Evolutionary conservation across 2,113 vertebrate species (phyloP).

Genomic region (Lota lota): DNA sequence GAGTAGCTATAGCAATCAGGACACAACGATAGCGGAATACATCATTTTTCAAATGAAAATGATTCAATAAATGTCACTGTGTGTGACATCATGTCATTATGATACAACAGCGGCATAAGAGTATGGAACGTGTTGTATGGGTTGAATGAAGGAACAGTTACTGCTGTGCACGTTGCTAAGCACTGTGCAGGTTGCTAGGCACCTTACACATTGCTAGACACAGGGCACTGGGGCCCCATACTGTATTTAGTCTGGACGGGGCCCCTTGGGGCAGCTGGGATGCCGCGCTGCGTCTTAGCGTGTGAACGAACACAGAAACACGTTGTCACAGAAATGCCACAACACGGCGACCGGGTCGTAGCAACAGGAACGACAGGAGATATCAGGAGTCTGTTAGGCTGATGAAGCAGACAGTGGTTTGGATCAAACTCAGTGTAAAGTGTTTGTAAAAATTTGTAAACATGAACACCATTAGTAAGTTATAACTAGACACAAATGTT

Average conservation of each 20-base stretch:
- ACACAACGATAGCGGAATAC: too few species aligned
- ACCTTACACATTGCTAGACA: not conserved
- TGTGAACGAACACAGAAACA: conserved; percentile 21
- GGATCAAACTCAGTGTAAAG: not conserved
- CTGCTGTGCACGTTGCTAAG: not conserved
- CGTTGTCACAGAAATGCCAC: conserved; percentile 39
- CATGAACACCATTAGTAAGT: too few species aligned
- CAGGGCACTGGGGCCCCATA: too few species aligned
- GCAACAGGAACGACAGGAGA: conserved; percentile 12
- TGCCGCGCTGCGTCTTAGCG: conserved; percentile 3
- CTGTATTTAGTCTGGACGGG: conserved; percentile 51
- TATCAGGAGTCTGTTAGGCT: not conserved
- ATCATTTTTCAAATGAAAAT: too few species aligned
- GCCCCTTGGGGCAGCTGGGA: conserved; percentile 1
- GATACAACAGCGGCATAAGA: not conserved
- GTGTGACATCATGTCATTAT: not conserved
- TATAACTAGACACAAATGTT: too few species aligned
- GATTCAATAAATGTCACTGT: not conserved
- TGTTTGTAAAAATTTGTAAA: too few species aligned
- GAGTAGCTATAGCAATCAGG: not conserved
- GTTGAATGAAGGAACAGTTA: conserved; percentile 15
- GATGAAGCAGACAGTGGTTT: not conserved
- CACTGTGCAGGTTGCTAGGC: not conserved
- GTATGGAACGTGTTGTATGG: conserved; percentile 15
- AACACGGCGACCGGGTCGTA: conserved; percentile 31